Conservation (phyloP, 2,888 invertebrate genomes). For the Bhutanitis thaidina region DNA sequence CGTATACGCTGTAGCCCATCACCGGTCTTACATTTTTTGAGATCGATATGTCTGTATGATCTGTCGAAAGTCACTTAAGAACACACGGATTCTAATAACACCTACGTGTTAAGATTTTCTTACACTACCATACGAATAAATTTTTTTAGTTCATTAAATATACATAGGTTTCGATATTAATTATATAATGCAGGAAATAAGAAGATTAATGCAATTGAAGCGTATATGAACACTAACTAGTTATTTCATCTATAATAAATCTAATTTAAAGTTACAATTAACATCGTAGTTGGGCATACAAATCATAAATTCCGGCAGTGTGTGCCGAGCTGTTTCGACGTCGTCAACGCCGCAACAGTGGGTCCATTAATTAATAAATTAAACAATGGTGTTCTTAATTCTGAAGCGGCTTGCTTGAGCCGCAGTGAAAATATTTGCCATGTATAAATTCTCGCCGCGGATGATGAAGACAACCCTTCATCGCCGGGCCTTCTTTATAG, state of each 20-base stretch:
- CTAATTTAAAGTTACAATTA: constrained; percentile 20
- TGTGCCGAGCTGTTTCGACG: constrained; percentile 25
- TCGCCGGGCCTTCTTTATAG: constrained; percentile 78
- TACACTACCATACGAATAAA: too few relatives aligned
- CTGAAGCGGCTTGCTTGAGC: constrained; percentile 54
- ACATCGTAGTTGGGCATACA: constrained; percentile 20
- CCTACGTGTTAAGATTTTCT: too few relatives aligned
- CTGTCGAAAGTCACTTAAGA: too few relatives aligned
- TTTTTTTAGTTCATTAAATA: too few relatives aligned
- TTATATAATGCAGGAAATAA: too few relatives aligned
- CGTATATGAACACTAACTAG: constrained; percentile 11
- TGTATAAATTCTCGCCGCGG: constrained; percentile 72
- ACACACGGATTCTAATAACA: too few relatives aligned
- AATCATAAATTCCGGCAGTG: constrained; percentile 22
- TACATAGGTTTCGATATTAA: too few relatives aligned
- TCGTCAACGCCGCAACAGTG: constrained; percentile 59
- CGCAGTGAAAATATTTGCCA: constrained; percentile 76
- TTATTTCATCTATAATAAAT: constrained; percentile 18
- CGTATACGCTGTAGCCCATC: too few relatives aligned
- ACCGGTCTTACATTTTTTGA: too few relatives aligned
- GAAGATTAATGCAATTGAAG: neutral
- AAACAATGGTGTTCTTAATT: constrained; percentile 74
- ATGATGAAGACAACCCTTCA: constrained; percentile 79
- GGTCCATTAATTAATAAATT: constrained; percentile 77
- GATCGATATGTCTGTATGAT: too few relatives aligned